These are phyloP conservation scores for Drosophila tsacasi DNA, from an alignment of 1,140 invertebrate genomes.

Conservation along the genomic window DNA sequence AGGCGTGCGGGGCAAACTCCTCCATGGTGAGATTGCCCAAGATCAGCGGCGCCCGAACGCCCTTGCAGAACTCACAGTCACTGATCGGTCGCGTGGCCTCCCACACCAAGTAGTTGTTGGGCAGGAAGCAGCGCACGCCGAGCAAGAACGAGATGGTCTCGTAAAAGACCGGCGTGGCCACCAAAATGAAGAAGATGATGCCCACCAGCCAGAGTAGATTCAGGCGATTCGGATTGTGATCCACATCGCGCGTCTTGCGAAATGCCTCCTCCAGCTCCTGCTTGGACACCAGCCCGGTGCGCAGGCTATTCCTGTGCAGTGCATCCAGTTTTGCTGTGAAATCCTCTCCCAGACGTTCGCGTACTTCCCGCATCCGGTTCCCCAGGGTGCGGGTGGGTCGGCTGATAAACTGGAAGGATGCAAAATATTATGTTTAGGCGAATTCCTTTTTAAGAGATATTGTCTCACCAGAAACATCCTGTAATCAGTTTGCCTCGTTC, in stretches of 20 bases:
- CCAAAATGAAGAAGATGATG: conserved; percentile 78
- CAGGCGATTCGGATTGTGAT: conserved; percentile 59
- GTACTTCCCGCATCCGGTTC: conserved; percentile 54
- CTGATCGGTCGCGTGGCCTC: conserved; percentile 93
- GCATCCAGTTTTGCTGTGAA: conserved; percentile 65
- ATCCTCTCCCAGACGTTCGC: conserved; percentile 68
- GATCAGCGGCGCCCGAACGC: conserved; percentile 88
- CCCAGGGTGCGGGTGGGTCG: conserved; percentile 64
- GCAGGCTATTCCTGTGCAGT: conserved; percentile 68
- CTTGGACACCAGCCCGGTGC: conserved; percentile 71
- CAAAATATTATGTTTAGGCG: background rate
- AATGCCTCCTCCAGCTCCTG: conserved; percentile 76
- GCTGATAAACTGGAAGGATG: conserved; percentile 63
- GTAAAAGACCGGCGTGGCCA: conserved; percentile 76
- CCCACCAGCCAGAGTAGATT: conserved; percentile 76
- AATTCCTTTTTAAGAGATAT: too few species aligned
- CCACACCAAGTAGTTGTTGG: conserved; percentile 94
- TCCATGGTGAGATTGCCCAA: conserved; percentile 88
- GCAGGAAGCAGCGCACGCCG: conserved; percentile 90
- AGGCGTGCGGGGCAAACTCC: conserved; percentile 90
- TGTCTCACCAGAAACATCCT: conserved; percentile 1
- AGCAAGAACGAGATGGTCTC: conserved; percentile 82
- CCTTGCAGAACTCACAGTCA: conserved; percentile 89
- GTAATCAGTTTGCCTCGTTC: background rate
- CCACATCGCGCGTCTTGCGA: conserved; percentile 67